Evolutionary conservation across 2,888 invertebrate genomes (phyloP), one percentile per base, ranked within the genome.

Genomic region (Catocala sponsa): DNA sequence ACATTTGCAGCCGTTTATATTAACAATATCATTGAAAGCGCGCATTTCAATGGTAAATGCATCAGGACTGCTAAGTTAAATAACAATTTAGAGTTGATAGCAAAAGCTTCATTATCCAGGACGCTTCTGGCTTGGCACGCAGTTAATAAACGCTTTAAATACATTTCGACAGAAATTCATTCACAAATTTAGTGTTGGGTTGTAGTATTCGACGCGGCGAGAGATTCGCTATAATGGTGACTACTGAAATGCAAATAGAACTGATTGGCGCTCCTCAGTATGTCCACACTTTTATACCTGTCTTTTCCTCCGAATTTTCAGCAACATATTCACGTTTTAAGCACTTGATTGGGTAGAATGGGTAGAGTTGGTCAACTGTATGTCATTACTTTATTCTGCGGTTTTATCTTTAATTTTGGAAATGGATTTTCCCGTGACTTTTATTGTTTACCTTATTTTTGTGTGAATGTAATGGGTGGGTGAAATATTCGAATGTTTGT

Each of bases 221-320:
- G 74, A 82, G 82, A 81, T 80, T 82, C 80, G 68, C 81, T 76
- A 78, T 85, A 85, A 85, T 86, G 80, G 81, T 67, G 79, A 85
- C 84, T 82, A 81, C 85, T 83, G 83, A 84, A 87, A 87, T 87
- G 84, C 82, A 89, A 89, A 90, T 87, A 87, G 79, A 82, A 81
- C 83, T 88, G 87, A 89, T 90, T 89, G 86, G 84, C 80, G 82
- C 72, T 65, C 72, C 77, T 82, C 80, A 82, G 76, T 68, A 65
- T 63, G 54, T 58, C 64, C 62, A 49, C 51, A 62, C 60, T 72
- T 70, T 65, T 61, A 65, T 70, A 76, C 69, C 76, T 72, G 74
- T 77, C 71, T 72, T 79, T 72, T 70, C 58, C 55, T 55, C 25
- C 48, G 54, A 55, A 68, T 70, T 72, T 70, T 68, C 58, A 54